Percentiles rank a stretch among this genome's conserved stretches.
phyloP scores from a whole-genome alignment of 2,113 vertebrate species.

The Girardinichthys multiradiatus region DNA sequence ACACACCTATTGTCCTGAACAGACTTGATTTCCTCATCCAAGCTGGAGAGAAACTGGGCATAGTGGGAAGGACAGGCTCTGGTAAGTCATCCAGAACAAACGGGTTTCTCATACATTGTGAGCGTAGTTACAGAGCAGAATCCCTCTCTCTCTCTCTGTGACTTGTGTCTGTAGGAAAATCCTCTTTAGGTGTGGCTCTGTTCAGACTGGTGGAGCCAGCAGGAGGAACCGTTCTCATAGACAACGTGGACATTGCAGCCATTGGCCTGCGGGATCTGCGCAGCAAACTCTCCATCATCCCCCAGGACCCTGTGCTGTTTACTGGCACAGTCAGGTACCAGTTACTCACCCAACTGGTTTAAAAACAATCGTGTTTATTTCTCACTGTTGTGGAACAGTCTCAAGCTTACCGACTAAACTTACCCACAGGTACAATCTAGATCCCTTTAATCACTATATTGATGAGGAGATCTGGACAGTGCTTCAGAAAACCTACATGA shows the following conservation, averaged over 20 bases:
- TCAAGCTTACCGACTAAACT: neutral
- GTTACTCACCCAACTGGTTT: neutral
- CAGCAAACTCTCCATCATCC: constrained; percentile 84
- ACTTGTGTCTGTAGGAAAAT: constrained; percentile 79
- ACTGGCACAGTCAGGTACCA: constrained; percentile 83
- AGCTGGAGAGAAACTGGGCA: constrained; percentile 82
- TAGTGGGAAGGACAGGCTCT: constrained; percentile 84
- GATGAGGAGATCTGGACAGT: constrained; percentile 81
- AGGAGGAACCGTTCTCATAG: constrained; percentile 79
- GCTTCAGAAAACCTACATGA: constrained; percentile 85
- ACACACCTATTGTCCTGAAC: constrained; percentile 80
- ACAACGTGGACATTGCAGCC: constrained; percentile 73
- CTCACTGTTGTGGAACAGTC: neutral
- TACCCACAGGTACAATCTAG: constrained; percentile 80
- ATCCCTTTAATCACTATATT: constrained; percentile 75
- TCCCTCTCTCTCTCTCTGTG: neutral
- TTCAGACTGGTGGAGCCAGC: constrained; percentile 82
- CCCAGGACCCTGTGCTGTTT: constrained; percentile 86
- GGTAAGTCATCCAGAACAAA: constrained; percentile 60
- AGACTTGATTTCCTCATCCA: constrained; percentile 74
- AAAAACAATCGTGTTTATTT: rapidly evolving
- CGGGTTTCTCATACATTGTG: neutral
- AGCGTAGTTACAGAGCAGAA: neutral
- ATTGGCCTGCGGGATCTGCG: constrained; percentile 81
- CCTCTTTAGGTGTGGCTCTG: constrained; percentile 81